These are phyloP conservation scores for Copsychus sechellarum DNA, from an alignment of 2,113 vertebrate species.

Conservation along the genomic window DNA sequence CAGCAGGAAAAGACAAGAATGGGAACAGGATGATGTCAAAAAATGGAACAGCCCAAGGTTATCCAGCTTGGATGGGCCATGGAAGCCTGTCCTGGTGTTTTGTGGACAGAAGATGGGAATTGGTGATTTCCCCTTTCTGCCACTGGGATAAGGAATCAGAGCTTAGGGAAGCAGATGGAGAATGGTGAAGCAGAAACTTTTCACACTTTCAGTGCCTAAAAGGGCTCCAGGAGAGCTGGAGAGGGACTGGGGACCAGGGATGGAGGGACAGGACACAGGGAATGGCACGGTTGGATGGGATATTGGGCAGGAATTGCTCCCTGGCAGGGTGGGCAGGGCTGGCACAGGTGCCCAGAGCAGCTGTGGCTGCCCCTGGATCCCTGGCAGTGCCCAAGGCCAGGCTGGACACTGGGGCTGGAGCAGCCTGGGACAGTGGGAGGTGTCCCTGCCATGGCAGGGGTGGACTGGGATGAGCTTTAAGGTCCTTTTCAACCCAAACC, in stretches of 20 bases:
- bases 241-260: not conserved
- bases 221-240: not conserved
- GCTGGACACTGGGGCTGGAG: not conserved
- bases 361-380: not conserved
- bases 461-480: fast-evolving
- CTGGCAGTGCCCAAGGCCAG: not conserved
- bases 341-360: not conserved
- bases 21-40: not conserved
- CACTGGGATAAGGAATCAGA: not conserved
- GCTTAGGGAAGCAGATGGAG: not conserved
- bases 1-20: not conserved
- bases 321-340: not conserved
- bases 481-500: not conserved
- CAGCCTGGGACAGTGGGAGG: not conserved
- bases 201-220: not conserved
- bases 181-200: not conserved
- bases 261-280: not conserved
- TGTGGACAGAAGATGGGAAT: not conserved
- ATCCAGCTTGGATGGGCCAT: not conserved
- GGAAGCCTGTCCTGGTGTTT: not conserved
- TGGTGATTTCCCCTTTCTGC: not conserved
- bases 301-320: not conserved
- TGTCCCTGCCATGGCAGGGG: too few species aligned
- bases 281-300: not conserved
- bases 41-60: not conserved